Evolutionary conservation across 2,797 vertebrate species (phyloP).

Genomic region (Pseudochirops cupreus): DNA sequence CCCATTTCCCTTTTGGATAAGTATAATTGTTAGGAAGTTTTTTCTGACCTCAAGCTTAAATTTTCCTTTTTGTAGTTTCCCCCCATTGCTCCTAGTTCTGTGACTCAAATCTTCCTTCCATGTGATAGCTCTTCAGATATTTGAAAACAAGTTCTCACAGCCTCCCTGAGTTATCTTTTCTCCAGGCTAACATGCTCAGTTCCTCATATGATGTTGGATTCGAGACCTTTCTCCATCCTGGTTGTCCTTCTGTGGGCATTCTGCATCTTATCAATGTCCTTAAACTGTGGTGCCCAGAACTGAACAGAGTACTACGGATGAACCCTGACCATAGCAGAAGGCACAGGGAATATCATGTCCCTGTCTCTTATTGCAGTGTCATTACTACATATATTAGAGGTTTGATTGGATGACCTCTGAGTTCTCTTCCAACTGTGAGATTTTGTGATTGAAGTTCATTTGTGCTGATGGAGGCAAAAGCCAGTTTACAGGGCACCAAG

Average conservation of each 20-base stretch:
- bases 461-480: background rate
- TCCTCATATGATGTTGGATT: background rate
- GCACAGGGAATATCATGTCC: background rate
- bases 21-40: background rate
- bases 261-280: background rate
- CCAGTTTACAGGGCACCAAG: constrained; percentile 18
- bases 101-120: background rate
- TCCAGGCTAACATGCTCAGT: background rate
- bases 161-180: background rate
- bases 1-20: background rate
- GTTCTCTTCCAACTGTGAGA: background rate
- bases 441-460: background rate
- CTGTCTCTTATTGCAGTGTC: background rate
- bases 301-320: background rate
- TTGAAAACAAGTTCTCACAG: background rate
- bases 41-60: background rate
- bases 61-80: background rate
- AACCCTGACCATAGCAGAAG: background rate
- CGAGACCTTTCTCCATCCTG: background rate
- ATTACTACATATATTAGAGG: background rate
- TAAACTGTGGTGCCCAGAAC: background rate
- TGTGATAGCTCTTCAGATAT: background rate
- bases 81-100: background rate
- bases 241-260: background rate
- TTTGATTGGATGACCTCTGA: background rate